Base-by-base conservation (phyloP, 64 coral and sea anemone genomes). In the Acropora yongei region DNA sequence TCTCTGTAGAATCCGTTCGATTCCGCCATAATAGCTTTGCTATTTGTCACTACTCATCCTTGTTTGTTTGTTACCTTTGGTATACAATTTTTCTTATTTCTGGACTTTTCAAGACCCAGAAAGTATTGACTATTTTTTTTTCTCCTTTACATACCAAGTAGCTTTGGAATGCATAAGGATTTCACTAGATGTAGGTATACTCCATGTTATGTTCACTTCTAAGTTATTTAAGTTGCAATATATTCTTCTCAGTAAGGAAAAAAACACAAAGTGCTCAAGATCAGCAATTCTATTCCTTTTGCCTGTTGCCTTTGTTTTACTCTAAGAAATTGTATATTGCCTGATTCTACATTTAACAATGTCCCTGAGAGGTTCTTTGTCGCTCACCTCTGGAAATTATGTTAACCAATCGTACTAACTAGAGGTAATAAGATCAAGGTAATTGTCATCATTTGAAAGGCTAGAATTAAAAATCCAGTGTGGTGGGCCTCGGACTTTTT, bases 101-200 rank as follows among this genome's bases (percentile, higher is more conserved):
- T 5, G 44, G 47, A 16, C 41, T 57, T 80, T 90, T 90, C 88
- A 46, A 80, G 11, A 44, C 80, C 65, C 39, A 90, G 20, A 42
- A 90, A 80, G 48, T 90, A 80, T 90, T 90, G 79, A 41, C 10
- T 90, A 50, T 90, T 90, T 78, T 90, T 90, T 65, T 90, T 75
- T 60, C 88, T 30, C 76, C 17, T 80, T 43, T 78, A 80, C 88
- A 39, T 79, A 90, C 88, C 76, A 80, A 41, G 79, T 63, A 0
- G 49, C 44, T 72, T 78, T n/a, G 12, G 88, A 90, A 17, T 57
- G 12, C 20, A 90, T 6, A 72, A 87, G 73, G 6, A 4, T 10
- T 10, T 80, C 89, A 53, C 68, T 6, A 6, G 81, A 86, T 92
- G 41, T 86, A 75, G 17, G 75, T 80, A 44, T 92, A 86, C 4